Evolutionary conservation across 2,797 vertebrate genomes (phyloP), one percentile per base, ranked within the genome.

Genomic region (Etheostoma perlongum): DNA sequence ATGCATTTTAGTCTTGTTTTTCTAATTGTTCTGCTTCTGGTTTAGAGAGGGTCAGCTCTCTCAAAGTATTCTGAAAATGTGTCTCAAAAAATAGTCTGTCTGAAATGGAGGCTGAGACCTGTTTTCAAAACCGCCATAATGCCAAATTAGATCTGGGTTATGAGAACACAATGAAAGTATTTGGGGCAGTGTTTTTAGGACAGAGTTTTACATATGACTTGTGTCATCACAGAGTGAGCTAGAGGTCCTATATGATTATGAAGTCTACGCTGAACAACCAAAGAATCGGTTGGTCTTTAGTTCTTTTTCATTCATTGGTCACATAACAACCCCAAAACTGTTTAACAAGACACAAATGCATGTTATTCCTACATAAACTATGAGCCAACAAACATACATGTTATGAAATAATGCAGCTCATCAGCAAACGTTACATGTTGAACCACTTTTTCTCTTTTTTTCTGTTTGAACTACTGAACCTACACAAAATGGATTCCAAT

Each of bases 91-190:
- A 27, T 61, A 70, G 60, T 63, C 12, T 3, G 40, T 40, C 27
- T 52, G 51, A 82, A 82, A 82, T 78, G 44, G 67, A 81, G 68
- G 67, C 33, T 57, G 72, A 74, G 76, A 79, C 78, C 81, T 77
- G 78, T 82, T 91, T 89, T 84, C 23, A 33, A 70, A 87, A 79
- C 47, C 27, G 36, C 42, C 40, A 69, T 48, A 23, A 77, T 12
- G 15, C 58, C n/a, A 82, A 86, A 83, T 77, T 87, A 85, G 84
- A 89, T 89, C 83, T 89, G 67, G 88, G 85, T 91, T 88, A 88
- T 79, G 68, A 62, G 82, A 83, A 78, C 85, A 64, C 58, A 72
- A 73, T 64, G 36, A 61, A 23, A 27, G 66, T 71, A 86, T 92
- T 78, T 88, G 65, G 81, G 75, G 78, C 73, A 62, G 57, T 79